Evolutionary conservation across 2,888 invertebrate genomes (phyloP), one percentile per base, ranked within the genome.

Genomic region (Matsumyia berberina): DNA sequence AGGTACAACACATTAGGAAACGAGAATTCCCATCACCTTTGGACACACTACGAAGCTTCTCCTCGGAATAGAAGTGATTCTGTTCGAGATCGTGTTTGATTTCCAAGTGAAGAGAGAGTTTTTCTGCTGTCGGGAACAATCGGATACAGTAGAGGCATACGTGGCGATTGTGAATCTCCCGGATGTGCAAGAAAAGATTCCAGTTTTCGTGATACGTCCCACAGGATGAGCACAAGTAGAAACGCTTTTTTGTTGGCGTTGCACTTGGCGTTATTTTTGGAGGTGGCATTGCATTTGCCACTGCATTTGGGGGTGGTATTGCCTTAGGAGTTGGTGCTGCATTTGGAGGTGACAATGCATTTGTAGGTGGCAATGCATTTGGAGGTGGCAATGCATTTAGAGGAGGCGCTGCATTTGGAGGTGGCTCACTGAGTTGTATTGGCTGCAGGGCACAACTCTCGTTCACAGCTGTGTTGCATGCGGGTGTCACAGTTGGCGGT

Each of bases 191-290:
- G 90, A 96, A 97, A 79, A 97, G 93, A 92, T 96, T 96, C 96
- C 96, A 96, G 88, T 96, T 96, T 91, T 96, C 96, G 92, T 96
- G 96, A 89, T 96, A 96, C 9, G 95, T 96, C 51, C 95, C 95
- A 90, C 97, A 97, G 0, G 96, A 95, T 11, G 96, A 95, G 90
- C 97, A 97, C 64, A 96, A 92, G 90, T 95, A 97, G 80, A 96
- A 96, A 90, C 96, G 96, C 69, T 89, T 90, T 49, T 89, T 89
- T 7, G 42, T 5, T 9, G 55, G 33, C 1, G 64, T 9, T 11
- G 67, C 15, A 55, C 33, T 58, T n/a, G 73, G 7, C 24, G 24
- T 24, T 24, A 3, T 4, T 3, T 24, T 24, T 24, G 4, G 24
- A 24, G 24, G 1, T 4, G 24, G 24, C 24, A 4, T 4, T 24